These are phyloP conservation scores for Himalopsyche kuldschensis DNA, from an alignment of 2,888 invertebrate genomes.

Conservation along the genomic window DNA sequence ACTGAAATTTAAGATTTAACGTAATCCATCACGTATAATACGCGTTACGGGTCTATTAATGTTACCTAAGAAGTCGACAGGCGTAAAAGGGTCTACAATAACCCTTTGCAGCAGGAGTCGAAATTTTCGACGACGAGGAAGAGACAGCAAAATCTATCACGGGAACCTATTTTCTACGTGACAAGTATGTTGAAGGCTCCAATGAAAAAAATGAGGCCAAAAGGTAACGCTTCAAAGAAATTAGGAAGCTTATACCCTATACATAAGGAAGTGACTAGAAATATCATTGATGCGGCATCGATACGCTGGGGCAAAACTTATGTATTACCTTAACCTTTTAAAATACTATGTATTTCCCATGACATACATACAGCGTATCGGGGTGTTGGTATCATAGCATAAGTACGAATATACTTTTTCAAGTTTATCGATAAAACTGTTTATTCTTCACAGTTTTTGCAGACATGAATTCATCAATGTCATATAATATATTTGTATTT, in stretches of 20 bases:
- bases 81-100: neutral
- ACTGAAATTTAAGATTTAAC: neutral
- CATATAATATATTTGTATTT: too few relatives aligned
- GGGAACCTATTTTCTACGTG: slow-evolving; percentile 39
- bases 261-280: too few relatives aligned
- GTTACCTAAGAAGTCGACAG: neutral
- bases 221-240: neutral
- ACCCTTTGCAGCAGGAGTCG: neutral
- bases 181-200: slow-evolving; percentile 27
- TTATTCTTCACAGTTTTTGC: too few relatives aligned
- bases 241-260: neutral
- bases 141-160: slow-evolving; percentile 30
- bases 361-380: too few relatives aligned
- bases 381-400: too few relatives aligned
- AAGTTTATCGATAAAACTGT: too few relatives aligned
- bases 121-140: neutral
- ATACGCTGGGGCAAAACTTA: too few relatives aligned
- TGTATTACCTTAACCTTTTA: too few relatives aligned
- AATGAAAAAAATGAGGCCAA: slow-evolving; percentile 13
- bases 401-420: too few relatives aligned
- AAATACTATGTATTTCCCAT: too few relatives aligned
- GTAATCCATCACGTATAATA: neutral
- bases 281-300: too few relatives aligned
- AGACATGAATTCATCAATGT: too few relatives aligned
- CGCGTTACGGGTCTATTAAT: neutral